Percentiles rank a stretch among this genome's conserved stretches.
These are phyloP conservation scores for Ptilodon capucinus DNA, from an alignment of 2,888 invertebrate genomes.

Conservation along the genomic window DNA sequence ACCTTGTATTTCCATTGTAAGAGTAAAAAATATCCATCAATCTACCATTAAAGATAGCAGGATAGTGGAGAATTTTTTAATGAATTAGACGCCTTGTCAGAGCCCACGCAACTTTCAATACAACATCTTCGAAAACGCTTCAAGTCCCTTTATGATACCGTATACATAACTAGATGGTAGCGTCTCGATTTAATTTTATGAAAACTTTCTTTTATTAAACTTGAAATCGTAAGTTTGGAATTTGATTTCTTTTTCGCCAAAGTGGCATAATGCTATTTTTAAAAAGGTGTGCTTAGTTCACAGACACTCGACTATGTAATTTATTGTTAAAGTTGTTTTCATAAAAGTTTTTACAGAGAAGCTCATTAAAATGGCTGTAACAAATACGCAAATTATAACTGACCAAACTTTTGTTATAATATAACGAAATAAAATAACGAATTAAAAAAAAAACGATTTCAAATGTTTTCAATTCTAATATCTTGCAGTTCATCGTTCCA, in stretches of 20 bases:
- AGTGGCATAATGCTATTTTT: constrained; percentile 13
- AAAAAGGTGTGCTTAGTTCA: constrained; percentile 8
- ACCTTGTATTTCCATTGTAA: no score
- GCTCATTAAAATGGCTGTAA: constrained; percentile 1
- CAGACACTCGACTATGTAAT: constrained; percentile 21
- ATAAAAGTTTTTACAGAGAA: constrained; percentile 16
- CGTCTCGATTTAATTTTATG: neutral
- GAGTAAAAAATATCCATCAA: neutral
- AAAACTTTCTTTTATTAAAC: constrained; percentile 1
- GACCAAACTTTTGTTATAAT: neutral
- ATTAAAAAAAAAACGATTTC: no score
- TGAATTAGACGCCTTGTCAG: neutral
- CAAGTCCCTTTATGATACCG: neutral
- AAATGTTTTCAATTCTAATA: no score
- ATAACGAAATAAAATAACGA: no score
- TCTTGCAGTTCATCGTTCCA: no score
- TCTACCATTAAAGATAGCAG: neutral
- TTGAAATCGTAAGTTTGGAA: constrained; percentile 7
- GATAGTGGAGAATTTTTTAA: neutral
- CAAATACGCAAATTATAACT: neutral
- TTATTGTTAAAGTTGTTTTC: constrained; percentile 26
- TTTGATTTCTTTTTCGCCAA: constrained; percentile 7
- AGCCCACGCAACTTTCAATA: neutral
- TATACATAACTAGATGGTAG: neutral
- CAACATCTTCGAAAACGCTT: neutral